phyloP scores from a whole-genome alignment of 2,113 vertebrate species.

The Plestiodon gilberti region DNA sequence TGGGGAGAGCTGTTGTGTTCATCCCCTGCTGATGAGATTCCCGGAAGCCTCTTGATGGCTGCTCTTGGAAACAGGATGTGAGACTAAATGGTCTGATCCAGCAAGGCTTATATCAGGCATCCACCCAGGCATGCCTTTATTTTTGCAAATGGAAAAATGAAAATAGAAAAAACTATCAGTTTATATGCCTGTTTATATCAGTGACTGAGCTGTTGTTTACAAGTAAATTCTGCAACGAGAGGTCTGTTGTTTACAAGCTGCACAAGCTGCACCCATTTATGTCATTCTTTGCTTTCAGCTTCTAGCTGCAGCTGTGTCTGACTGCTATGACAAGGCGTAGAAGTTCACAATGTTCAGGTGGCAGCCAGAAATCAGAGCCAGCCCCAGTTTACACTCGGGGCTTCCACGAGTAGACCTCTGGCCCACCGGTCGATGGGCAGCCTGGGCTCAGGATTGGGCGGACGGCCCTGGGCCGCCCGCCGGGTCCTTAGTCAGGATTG shows the following conservation, averaged over 20 bases:
- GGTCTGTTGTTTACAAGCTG: constrained; percentile 62
- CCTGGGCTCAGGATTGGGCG: too few relatives aligned
- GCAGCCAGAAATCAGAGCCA: constrained; percentile 23
- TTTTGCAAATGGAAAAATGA: background rate
- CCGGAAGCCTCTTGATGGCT: background rate
- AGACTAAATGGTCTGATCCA: background rate
- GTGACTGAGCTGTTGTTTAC: background rate
- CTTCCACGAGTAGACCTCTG: too few relatives aligned
- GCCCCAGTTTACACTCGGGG: too few relatives aligned
- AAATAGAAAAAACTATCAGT: background rate
- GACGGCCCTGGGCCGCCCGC: too few relatives aligned
- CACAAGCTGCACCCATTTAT: constrained; percentile 50
- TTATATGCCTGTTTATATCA: too few relatives aligned
- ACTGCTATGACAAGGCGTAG: constrained; percentile 38
- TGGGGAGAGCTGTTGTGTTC: background rate
- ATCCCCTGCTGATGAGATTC: background rate
- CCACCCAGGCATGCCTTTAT: background rate
- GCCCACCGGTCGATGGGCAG: too few relatives aligned
- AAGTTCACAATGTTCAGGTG: constrained; percentile 5
- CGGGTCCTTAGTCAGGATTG: too few relatives aligned
- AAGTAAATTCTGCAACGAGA: constrained; percentile 27
- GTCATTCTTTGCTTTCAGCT: constrained; percentile 33
- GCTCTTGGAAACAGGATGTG: background rate
- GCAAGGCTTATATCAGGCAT: background rate
- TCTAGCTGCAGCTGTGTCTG: background rate